phyloP scores from a whole-genome alignment of 2,888 invertebrate genomes.

The Synergus gifuensis region DNA sequence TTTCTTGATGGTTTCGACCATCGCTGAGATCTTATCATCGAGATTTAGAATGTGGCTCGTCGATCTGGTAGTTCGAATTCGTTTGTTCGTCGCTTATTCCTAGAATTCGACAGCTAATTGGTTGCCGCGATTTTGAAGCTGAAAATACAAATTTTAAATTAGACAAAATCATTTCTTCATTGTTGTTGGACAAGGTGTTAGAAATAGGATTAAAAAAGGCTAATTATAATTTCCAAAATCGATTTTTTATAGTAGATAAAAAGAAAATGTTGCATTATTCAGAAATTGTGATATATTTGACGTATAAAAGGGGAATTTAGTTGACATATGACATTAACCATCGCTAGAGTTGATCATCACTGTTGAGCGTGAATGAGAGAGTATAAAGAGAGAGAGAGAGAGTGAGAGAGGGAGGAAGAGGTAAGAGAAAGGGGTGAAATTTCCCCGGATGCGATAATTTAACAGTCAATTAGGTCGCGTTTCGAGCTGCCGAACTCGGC shows the following conservation, averaged over 20 bases:
- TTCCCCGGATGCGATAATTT: conserved; percentile 71
- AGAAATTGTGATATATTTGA: no score
- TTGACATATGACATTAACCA: background rate
- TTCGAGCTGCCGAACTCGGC: conserved; percentile 65
- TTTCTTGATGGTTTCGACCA: conserved; percentile 45
- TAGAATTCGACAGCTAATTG: conserved; percentile 64
- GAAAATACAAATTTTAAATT: background rate
- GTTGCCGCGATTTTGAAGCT: conserved; percentile 44
- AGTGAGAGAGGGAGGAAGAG: conserved; percentile 53
- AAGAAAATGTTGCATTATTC: no score
- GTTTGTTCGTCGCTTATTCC: conserved; percentile 58
- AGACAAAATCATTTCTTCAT: conserved; percentile 3
- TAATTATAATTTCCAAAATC: no score
- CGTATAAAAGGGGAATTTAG: background rate
- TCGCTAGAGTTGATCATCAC: conserved; percentile 9
- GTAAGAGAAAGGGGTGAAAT: conserved; percentile 56
- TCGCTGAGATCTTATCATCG: conserved; percentile 61
- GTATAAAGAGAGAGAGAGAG: conserved; percentile 47
- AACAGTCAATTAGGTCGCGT: conserved; percentile 75
- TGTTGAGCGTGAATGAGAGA: background rate
- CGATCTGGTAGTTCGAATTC: conserved; percentile 65
- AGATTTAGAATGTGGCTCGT: conserved; percentile 63
- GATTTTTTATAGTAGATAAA: no score
- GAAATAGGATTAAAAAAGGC: no score
- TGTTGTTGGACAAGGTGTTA: no score